Evolutionary conservation across 2,888 invertebrate genomes (phyloP), one percentile per base, ranked within the genome.

Genomic region (Sphaerophoria rueppellii): DNA sequence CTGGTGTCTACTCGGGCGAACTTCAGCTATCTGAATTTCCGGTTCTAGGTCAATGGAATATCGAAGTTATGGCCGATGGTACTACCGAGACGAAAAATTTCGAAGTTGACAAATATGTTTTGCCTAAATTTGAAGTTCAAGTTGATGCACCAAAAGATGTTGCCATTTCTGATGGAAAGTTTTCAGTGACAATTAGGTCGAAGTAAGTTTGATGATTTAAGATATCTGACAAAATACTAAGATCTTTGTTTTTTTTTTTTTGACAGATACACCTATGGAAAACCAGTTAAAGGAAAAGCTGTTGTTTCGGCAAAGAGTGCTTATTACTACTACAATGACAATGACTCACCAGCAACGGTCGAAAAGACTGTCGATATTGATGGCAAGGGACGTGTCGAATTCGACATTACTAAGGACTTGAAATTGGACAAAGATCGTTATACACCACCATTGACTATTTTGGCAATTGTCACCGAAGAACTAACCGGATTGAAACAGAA

Each of bases 391-490:
- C 94, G 94, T 58, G 94, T 97, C 1, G 95, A 95, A 70, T 96
- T 97, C 88, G 95, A 96, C 89, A 94, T 98, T 6, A 32, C 7
- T 0, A 94, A 86, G 95, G 96, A 90, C 92, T 95, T 78, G 94
- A 95, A 89, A 91, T 96, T 79, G 95, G 95, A 88, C 95, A 96
- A 55, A 52, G 69, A 57, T 14, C 78, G 61, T 16, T 88, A 87
- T 40, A 6, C 14, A 2, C 88, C 88, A 1, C 87, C 88, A 0
- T 40, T 88, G 6, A 86, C 87, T 11, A 94, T 98, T 61, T 96
- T 97, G 89, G 98, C 97, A 0, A 95, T 96, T 6, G 95, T 99
- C 3, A 98, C 98, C 91, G 99, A 99, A 93, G 95, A 95, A 73
- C 93, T 97, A 87, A 98, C 98, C 4, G 92, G 91, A 2, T 94